Conservation (phyloP, 2,113 vertebrate species). For the Pterocles burchelli region DNA sequence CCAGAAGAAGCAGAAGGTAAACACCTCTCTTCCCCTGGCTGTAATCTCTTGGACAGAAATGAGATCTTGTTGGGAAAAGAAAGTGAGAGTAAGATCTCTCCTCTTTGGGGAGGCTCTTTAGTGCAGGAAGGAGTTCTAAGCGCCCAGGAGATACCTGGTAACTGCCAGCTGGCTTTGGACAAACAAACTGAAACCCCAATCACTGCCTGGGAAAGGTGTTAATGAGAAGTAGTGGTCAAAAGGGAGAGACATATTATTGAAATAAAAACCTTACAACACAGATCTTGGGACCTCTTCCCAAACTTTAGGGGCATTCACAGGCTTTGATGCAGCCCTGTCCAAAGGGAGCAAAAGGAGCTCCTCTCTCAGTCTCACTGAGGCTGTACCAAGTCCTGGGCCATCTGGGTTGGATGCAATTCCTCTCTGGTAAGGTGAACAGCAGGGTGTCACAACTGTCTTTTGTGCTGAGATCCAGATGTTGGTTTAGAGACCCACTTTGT, state of each 20-base stretch:
- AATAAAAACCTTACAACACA: background rate
- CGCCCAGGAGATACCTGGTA: background rate
- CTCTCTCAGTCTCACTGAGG: background rate
- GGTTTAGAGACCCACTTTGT: background rate
- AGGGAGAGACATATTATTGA: background rate
- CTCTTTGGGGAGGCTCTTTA: background rate
- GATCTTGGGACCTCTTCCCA: background rate
- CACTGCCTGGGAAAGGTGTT: background rate
- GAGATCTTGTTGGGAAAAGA: background rate
- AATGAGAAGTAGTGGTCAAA: background rate
- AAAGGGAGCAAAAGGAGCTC: background rate
- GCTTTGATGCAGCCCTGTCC: background rate
- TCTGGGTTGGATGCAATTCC: background rate
- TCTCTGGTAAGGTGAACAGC: background rate
- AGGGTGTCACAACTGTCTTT: background rate
- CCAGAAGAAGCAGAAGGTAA: conserved; percentile 95
- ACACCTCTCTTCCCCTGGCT: background rate
- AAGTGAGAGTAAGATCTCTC: background rate
- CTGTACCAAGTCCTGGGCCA: background rate
- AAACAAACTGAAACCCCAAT: background rate
- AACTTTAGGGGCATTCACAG: background rate
- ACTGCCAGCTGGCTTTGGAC: background rate
- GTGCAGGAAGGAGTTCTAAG: background rate
- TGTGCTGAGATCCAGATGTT: background rate
- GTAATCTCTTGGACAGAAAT: background rate